Percentiles rank a stretch among this genome's conserved stretches.
Evolutionary conservation across 2,888 invertebrate species (phyloP).

Genomic region (Masnerella sp.): DNA sequence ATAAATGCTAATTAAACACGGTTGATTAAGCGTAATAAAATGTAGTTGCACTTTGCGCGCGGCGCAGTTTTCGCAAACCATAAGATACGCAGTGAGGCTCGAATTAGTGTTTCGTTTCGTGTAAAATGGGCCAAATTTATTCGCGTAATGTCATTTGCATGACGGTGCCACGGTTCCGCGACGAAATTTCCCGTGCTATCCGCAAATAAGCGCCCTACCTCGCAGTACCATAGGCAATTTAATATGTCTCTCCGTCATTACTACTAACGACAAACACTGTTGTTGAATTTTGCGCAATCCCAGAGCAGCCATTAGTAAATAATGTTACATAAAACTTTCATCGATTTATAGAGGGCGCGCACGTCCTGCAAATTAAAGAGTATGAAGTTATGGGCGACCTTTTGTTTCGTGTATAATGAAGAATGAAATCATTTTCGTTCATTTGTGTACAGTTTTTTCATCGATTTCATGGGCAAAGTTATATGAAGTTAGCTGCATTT

Average conservation of each 20-base stretch:
- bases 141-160: conserved; percentile 54
- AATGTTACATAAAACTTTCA: conserved; percentile 22
- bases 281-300: conserved; percentile 49
- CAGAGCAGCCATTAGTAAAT: conserved; percentile 21
- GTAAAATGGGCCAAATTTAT: conserved; percentile 57
- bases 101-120: conserved; percentile 55
- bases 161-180: conserved; percentile 47
- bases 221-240: conserved; percentile 40
- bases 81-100: conserved; percentile 50
- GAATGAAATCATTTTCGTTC: no score
- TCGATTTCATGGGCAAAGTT: no score
- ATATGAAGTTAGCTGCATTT: no score
- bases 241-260: conserved; percentile 48
- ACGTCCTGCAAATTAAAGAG: conserved; percentile 6
- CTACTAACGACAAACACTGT: conserved; percentile 51
- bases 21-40: conserved; percentile 52
- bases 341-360: background rate
- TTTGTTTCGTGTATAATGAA: no score
- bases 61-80: conserved; percentile 42
- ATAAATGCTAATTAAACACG: conserved; percentile 49
- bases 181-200: conserved; percentile 51
- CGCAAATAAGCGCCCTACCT: conserved; percentile 53
- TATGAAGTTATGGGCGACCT: no score
- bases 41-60: conserved; percentile 33
- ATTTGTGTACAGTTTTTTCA: no score